Evolutionary conservation across 2,888 invertebrate genomes (phyloP).

Genomic region (Augochlorella aurata): DNA sequence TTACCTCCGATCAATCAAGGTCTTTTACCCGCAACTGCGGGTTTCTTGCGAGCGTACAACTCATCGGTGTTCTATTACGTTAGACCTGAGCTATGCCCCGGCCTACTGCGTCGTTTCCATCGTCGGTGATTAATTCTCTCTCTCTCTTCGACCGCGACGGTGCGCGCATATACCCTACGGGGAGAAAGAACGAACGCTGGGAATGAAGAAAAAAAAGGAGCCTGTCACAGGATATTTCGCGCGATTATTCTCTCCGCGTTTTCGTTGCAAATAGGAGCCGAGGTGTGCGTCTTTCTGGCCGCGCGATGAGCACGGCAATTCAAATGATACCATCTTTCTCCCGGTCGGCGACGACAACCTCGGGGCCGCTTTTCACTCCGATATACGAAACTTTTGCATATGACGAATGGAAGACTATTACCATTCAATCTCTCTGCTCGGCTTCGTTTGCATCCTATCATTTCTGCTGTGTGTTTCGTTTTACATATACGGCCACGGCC

Average conservation of each 20-base stretch:
- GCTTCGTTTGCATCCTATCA: constrained; percentile 76
- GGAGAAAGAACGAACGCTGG: constrained; percentile 21
- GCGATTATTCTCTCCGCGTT: constrained; percentile 75
- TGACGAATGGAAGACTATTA: constrained; percentile 81
- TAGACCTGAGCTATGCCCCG: constrained; percentile 61
- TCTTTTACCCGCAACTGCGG: constrained; percentile 56
- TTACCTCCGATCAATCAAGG: constrained; percentile 69
- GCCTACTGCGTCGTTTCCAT: constrained; percentile 70
- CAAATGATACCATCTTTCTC: constrained; percentile 78
- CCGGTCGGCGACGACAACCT: constrained; percentile 52
- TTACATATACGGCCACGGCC: constrained; percentile 71
- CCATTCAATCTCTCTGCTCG: constrained; percentile 78
- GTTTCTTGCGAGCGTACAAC: constrained; percentile 62
- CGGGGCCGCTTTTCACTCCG: constrained; percentile 61
- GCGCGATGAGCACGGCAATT: constrained; percentile 73
- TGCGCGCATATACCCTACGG: constrained; percentile 45
- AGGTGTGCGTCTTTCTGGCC: constrained; percentile 48
- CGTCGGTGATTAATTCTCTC: constrained; percentile 66
- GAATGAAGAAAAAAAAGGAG: constrained; percentile 31
- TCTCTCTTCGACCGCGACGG: constrained; percentile 40
- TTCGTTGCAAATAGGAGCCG: constrained; percentile 66
- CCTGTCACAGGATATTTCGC: constrained; percentile 71
- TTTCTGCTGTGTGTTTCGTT: constrained; percentile 71
- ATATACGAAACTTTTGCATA: constrained; percentile 76
- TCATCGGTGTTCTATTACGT: constrained; percentile 68